Conservation (phyloP, 2,113 vertebrate genomes). For the Stictonetta naevosa region DNA sequence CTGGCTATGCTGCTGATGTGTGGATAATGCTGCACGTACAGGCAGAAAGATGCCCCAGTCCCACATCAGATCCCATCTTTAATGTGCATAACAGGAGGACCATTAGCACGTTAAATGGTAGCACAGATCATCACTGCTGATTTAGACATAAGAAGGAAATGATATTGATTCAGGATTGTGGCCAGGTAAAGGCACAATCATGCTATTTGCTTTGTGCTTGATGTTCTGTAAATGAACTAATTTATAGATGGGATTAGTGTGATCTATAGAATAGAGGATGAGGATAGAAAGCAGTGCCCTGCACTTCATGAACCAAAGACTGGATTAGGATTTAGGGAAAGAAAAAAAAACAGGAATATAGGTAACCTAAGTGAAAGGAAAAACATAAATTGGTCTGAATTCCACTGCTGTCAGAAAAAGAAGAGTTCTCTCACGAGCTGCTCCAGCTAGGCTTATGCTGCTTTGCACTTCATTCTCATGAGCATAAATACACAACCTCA, state of each 20-base stretch:
- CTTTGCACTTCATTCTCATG: neutral
- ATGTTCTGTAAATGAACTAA: slow-evolving; percentile 41
- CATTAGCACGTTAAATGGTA: neutral
- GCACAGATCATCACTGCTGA: neutral
- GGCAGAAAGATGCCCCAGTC: neutral
- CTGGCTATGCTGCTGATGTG: neutral
- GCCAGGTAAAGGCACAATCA: slow-evolving; percentile 3
- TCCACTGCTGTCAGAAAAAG: neutral
- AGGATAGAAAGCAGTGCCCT: neutral
- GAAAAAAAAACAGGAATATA: neutral
- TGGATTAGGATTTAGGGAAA: neutral
- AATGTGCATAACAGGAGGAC: neutral
- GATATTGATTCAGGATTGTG: slow-evolving; percentile 48
- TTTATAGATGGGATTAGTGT: slow-evolving; percentile 37
- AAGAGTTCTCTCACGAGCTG: neutral
- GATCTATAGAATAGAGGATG: neutral
- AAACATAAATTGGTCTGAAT: neutral
- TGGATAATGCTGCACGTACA: neutral
- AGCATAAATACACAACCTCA: neutral
- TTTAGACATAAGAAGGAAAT: neutral
- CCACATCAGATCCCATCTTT: neutral
- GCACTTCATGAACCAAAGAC: neutral
- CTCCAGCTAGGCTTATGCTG: neutral
- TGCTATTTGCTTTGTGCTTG: slow-evolving; percentile 43
- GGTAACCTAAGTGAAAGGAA: neutral